Percentiles rank a stretch among this genome's conserved stretches.
Conservation (phyloP, 2,888 invertebrate species). For the Morpho deidamia region DNA sequence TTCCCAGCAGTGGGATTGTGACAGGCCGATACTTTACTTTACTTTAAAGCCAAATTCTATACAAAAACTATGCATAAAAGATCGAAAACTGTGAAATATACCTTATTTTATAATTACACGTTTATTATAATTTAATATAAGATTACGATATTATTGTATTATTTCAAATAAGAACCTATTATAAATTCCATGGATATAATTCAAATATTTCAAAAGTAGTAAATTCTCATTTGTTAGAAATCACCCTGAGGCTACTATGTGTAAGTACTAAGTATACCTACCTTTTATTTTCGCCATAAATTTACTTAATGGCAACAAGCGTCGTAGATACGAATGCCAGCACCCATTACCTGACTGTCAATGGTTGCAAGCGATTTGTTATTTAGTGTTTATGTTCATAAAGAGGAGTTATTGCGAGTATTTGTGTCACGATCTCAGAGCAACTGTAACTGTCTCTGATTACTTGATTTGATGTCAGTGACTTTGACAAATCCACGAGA, state of each 20-base stretch:
- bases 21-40: no score
- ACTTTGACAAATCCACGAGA: conserved; percentile 3
- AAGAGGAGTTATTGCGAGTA: conserved; percentile 49
- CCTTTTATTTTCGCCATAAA: conserved; percentile 38
- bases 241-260: conserved; percentile 13
- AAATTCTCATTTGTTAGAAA: conserved; percentile 19
- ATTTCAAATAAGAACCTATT: conserved; percentile 3
- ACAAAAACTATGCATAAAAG: no score
- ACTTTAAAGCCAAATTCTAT: no score
- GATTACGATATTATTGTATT: background rate
- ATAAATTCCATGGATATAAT: conserved; percentile 1
- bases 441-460: conserved; percentile 7
- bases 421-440: conserved; percentile 36
- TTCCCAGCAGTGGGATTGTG: no score
- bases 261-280: conserved; percentile 2
- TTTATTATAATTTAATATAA: background rate
- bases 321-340: conserved; percentile 30
- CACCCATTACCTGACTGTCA: conserved; percentile 41
- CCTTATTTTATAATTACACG: no score
- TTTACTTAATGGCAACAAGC: conserved; percentile 40
- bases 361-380: conserved; percentile 45
- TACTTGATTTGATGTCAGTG: conserved; percentile 8
- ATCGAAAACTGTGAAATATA: no score
- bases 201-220: conserved; percentile 16
- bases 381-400: conserved; percentile 46